Base-by-base conservation (phyloP, 2,797 vertebrate species). In the Hybognathus amarus region DNA sequence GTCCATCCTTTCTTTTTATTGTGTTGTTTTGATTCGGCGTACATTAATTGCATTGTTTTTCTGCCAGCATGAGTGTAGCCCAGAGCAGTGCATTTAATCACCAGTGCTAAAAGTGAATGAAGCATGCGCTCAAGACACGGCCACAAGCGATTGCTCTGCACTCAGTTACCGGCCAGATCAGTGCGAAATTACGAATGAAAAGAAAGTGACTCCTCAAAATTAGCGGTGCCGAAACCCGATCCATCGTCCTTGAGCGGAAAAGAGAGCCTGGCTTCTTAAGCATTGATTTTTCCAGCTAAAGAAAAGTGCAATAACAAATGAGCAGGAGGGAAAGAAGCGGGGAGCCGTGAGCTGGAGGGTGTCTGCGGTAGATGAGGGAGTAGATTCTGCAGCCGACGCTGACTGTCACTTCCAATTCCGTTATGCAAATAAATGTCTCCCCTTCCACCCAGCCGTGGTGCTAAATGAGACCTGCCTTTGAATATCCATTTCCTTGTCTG, bases 331-430 rank as follows among this genome's bases (percentile, higher is more conserved):
- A 38, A 70, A n/a, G 24, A 54, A 71, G 38, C 5, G 8, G 11
- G 30, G 12, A 63, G 79, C 64, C 36, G 27, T 79, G 78, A 50
- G 75, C 74, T 78, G 18, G 80, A 79, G 87, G 79, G 76, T 80
- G 70, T 74, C 78, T 70, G 80, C 18, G 38, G 80, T 76, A 77
- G 80, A 80, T 75, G 68, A 33, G 50, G 64, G 45, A 82, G 64
- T 33, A 50, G 86, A 85, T 81, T 78, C 79, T 78, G 82, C 79
- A 77, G 67, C 45, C 68, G 75, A 83, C 52, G 47, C 67, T 76
- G 83, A 79, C 81, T 85, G 85, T 90, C 83, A 69, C 85, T 90
- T 89, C 85, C 90, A 88, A 89, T 90, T 91, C 85, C 75, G 82
- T 86, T 91, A 89, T 90, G 90, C 87, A 89, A 89, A 89, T 88